Evolutionary conservation across 2,888 invertebrate genomes (phyloP).

Genomic region (Zootermopsis nevadensis): DNA sequence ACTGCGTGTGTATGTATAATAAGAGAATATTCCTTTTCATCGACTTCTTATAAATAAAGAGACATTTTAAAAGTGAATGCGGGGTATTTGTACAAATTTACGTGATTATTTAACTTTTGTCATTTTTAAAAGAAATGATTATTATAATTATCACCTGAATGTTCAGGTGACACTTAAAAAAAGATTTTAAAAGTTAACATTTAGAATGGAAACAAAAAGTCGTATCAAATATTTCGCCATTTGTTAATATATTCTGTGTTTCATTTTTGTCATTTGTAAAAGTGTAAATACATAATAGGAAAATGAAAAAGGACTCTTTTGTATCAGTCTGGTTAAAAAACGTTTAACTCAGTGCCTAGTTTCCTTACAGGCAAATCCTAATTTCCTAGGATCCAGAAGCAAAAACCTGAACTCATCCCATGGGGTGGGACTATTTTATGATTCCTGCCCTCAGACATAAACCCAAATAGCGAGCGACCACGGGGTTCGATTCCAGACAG

Average conservation of each 20-base stretch:
- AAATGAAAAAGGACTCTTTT: slow-evolving; percentile 34
- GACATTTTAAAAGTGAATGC: slow-evolving; percentile 30
- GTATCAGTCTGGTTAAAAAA: not conserved
- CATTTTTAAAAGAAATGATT: slow-evolving; percentile 44
- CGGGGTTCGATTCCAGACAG: no score
- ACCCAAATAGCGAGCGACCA: no score
- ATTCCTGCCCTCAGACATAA: no score
- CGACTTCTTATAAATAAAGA: slow-evolving; percentile 38
- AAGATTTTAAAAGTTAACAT: slow-evolving; percentile 46
- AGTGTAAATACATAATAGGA: slow-evolving; percentile 52
- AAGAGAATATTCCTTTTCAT: slow-evolving; percentile 2
- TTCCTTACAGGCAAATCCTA: not conserved
- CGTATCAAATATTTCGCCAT: slow-evolving; percentile 44
- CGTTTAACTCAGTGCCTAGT: not conserved
- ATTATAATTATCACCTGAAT: slow-evolving; percentile 33
- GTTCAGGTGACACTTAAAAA: slow-evolving; percentile 24
- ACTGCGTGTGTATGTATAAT: not conserved
- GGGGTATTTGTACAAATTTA: slow-evolving; percentile 47
- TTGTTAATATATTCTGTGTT: slow-evolving; percentile 52
- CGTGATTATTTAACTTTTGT: slow-evolving; percentile 43
- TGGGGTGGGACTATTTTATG: no score
- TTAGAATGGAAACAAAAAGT: slow-evolving; percentile 27
- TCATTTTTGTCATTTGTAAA: slow-evolving; percentile 53
- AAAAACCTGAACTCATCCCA: no score
- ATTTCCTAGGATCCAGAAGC: no score